Evolutionary conservation across 1,140 invertebrate genomes (phyloP), one percentile per base, ranked within the genome.

Genomic region (Heliconius eleuchia): DNA sequence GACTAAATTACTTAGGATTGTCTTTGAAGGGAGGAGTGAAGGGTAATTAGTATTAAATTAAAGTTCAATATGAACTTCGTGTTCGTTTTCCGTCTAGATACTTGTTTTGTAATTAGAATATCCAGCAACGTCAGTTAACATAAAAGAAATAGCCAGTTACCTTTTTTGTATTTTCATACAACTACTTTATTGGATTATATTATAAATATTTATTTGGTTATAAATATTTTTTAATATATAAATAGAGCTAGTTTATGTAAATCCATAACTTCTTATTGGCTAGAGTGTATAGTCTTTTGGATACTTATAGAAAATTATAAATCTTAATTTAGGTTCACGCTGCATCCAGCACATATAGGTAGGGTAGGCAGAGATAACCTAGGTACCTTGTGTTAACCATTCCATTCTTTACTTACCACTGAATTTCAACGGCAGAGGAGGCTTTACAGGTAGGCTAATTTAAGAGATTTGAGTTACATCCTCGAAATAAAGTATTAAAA

Each of bases 31-130:
- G 73, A 73, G 72, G 39, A 82, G 74, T 78, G 82, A 85, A 82
- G 84, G 78, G 81, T 86, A 86, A 88, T 90, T 87, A 85, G 78
- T 82, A 78, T 76, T 87, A 83, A 87, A 88, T 86, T 81, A 88
- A 86, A 30, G 23, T 42, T 46, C 16, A 70, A 76, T 70, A 70
- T 76, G 34, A 70, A 70, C 11, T 70, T 76, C 39, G 57, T 66
- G 37, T 39, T 66, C 60, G 60, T 66, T 66, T 66, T 66, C 60
- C 60, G 60, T 7, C 23, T 66, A 66, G 60, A 66, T 66, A 71
- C 39, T 27, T 9, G 46, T 76, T 76, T 76, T 66, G 39, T 71
- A 71, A 39, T 39, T 71, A 71, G 37, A 19, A 39, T 39, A 39
- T 30, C 34, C 6, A 39, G 19, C 30, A 71, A 71, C 34, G 60